Evolutionary conservation across 2,113 vertebrate genomes (phyloP), one percentile per base, ranked within the genome.

Genomic region (Candoia aspera): DNA sequence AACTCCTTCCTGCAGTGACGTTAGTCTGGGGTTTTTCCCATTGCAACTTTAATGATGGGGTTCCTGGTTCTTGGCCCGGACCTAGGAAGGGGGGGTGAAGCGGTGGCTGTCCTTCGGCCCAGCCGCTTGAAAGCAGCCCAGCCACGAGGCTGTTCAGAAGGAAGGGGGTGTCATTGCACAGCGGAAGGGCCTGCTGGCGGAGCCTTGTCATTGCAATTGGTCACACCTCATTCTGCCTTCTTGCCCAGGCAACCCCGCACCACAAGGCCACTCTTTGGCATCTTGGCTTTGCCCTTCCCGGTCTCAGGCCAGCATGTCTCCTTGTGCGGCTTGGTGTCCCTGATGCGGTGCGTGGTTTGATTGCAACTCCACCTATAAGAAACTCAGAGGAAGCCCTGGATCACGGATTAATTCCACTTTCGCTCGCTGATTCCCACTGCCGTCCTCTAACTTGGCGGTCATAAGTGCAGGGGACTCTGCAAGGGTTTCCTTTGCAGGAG

Each of bases 131-230:
- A 64, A 68, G 29, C 59, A 60, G 23, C 8, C 0, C 0, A 58
- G 94, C 57, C 1, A 0, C 1, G 92, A 86, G 85, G 0, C 91
- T 93, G 94, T 94, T 94, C 90, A 93, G 88, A 90, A 84, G 73
- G 93, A 15, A 73, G 64, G 84, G 92, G 91, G 93, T 94, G 94
- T 93, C 86, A 0, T 91, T 88, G 68, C 89, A 90, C 0, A 0
- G 86, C 92, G 24, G 6, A 91, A 58, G 93, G 37, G 95, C 85
- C 94, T 91, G 92, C 93, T 94, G 93, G 93, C 0, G 0, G 89
- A 89, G 55, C 94, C 96, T 92, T 92, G 93, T 93, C 92, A 92
- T 46, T 90, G 94, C 93, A 1, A 92, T 96, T 94, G 94, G 96
- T 94, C 95, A 93, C 93, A 93, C 55, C 0, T 6, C 5, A 54